phyloP scores from a whole-genome alignment of 2,797 vertebrate species.

The Pangasius larnaudii region DNA sequence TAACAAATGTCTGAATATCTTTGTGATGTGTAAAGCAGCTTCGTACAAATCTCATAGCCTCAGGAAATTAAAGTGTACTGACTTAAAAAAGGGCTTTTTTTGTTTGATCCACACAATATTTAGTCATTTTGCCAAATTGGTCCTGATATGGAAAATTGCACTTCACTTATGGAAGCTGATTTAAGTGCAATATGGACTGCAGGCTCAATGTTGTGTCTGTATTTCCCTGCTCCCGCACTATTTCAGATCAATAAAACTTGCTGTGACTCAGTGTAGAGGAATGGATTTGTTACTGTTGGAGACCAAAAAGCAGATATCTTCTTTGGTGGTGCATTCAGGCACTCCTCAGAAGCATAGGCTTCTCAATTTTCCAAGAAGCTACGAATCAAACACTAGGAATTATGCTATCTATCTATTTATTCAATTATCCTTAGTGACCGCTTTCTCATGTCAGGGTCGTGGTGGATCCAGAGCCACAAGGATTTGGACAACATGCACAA shows the following conservation, averaged over 20 bases:
- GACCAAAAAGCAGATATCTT: background rate
- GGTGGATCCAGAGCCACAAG: background rate
- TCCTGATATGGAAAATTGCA: background rate
- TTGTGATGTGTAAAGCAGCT: background rate
- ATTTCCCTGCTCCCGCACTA: background rate
- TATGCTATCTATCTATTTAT: background rate
- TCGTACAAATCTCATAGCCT: background rate
- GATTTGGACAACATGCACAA: background rate
- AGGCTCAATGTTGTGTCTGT: background rate
- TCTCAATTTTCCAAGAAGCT: background rate
- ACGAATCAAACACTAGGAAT: background rate
- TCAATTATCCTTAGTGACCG: background rate
- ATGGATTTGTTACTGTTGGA: background rate
- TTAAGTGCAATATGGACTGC: background rate
- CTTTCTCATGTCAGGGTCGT: background rate
- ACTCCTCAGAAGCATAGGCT: background rate
- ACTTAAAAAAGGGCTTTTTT: background rate
- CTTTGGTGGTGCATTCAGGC: background rate
- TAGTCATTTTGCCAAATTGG: background rate
- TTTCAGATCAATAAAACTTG: conserved; percentile 5
- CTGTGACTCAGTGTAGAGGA: background rate
- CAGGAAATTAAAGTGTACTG: background rate
- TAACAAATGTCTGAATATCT: background rate
- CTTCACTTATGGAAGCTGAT: background rate
- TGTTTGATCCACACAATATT: background rate